A percentile compares a stretch with the other conserved stretches of the same genome.
phyloP scores from a whole-genome alignment of 2,888 invertebrate genomes.

The Phalangium opilio region DNA sequence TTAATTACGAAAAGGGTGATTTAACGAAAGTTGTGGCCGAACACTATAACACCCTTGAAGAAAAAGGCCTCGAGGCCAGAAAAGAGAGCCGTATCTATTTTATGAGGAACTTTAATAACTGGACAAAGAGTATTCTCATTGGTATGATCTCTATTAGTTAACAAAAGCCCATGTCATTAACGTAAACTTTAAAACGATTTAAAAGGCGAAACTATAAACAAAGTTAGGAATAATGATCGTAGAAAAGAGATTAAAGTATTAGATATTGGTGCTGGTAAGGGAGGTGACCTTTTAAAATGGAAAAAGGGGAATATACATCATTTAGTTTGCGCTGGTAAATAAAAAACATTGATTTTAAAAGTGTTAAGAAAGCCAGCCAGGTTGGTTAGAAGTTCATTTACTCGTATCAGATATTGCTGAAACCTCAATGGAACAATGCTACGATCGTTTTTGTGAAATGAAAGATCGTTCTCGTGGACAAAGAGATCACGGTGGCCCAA shows the following conservation, averaged over 20 bases:
- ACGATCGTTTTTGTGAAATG: conserved; percentile 62
- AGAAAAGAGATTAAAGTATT: conserved; percentile 41
- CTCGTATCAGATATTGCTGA: conserved; percentile 60
- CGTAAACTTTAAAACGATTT: conserved; percentile 12
- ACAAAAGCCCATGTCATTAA: no score
- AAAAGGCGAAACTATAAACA: conserved; percentile 48
- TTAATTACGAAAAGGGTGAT: no score
- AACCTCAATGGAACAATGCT: conserved; percentile 79
- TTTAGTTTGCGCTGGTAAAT: conserved; percentile 62
- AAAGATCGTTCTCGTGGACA: conserved; percentile 24
- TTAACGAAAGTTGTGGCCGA: conserved; percentile 47
- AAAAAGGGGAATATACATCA: conserved; percentile 59
- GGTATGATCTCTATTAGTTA: conserved; percentile 39
- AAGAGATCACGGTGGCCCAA: conserved; percentile 13
- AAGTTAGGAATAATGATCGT: conserved; percentile 46
- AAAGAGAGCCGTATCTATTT: conserved; percentile 79
- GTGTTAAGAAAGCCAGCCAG: no score
- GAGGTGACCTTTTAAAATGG: conserved; percentile 97
- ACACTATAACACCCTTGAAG: conserved; percentile 82
- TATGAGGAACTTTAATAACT: conserved; percentile 95
- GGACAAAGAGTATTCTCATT: conserved; percentile 93
- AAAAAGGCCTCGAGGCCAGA: conserved; percentile 61
- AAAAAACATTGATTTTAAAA: no score
- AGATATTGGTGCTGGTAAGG: conserved; percentile 96
- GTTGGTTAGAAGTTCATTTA: no score